phyloP scores from a whole-genome alignment of 1,140 invertebrate species.

The Chrysopa pallens region DNA sequence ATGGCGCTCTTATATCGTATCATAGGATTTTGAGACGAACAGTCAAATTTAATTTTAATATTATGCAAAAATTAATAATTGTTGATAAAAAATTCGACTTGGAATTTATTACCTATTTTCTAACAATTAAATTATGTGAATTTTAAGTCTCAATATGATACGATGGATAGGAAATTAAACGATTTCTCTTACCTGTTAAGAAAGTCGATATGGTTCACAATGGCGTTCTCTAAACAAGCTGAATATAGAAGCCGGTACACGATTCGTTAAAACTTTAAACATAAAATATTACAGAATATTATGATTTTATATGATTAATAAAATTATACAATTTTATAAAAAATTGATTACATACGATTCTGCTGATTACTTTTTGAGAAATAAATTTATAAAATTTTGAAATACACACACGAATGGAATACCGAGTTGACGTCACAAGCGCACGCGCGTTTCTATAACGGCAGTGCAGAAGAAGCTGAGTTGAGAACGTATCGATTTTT shows the following conservation, averaged over 20 bases:
- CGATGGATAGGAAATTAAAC: conserved; percentile 30
- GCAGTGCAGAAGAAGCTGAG: conserved; percentile 38
- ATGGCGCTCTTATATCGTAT: conserved; percentile 35
- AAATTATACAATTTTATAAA: not conserved
- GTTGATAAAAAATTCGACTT: too few species aligned
- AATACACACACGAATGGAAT: conserved; percentile 8
- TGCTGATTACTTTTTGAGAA: conserved; percentile 20
- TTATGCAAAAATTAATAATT: not conserved
- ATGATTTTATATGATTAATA: not conserved
- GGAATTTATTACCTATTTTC: too few species aligned
- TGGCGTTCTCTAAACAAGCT: conserved; percentile 43
- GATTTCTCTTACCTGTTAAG: conserved; percentile 36
- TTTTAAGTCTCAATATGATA: not conserved
- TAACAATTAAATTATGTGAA: too few species aligned
- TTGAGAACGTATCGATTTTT: conserved; percentile 53
- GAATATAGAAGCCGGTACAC: conserved; percentile 14
- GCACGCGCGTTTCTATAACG: conserved; percentile 33
- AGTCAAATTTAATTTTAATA: conserved; percentile 25
- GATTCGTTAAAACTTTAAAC: conserved; percentile 1
- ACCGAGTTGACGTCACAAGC: conserved; percentile 31
- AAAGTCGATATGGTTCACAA: conserved; percentile 63
- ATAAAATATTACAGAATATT: not conserved
- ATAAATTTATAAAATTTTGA: not conserved
- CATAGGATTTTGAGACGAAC: conserved; percentile 39
- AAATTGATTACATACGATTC: conserved; percentile 14